These are phyloP conservation scores for Catharus ustulatus DNA, from an alignment of 2,797 vertebrate genomes.

Conservation along the genomic window DNA sequence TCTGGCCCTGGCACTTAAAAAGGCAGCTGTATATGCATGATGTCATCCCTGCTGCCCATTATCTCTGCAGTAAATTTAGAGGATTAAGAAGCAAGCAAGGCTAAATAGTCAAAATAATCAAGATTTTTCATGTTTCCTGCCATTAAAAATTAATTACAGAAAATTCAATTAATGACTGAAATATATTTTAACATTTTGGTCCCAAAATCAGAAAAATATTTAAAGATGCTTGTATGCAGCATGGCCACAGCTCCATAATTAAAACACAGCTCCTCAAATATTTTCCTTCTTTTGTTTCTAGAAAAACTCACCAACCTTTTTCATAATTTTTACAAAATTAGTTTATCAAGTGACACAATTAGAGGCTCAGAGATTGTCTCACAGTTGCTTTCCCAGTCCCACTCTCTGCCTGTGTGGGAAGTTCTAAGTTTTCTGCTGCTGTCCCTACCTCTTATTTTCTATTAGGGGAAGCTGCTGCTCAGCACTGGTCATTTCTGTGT, in stretches of 20 bases:
- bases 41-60: slow-evolving; percentile 86
- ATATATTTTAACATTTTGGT: background rate
- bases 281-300: background rate
- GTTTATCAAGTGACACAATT: background rate
- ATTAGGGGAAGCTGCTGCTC: background rate
- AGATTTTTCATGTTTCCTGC: slow-evolving; percentile 11
- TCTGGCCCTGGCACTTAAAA: slow-evolving; percentile 92
- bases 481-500: background rate
- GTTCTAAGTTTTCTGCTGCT: background rate
- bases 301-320: background rate
- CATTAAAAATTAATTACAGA: background rate
- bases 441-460: background rate
- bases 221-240: background rate
- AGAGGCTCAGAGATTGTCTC: background rate
- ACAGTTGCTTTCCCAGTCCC: background rate
- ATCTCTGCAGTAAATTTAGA: slow-evolving; percentile 86
- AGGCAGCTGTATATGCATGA: slow-evolving; percentile 86
- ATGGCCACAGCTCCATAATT: background rate
- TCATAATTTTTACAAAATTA: background rate
- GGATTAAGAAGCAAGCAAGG: slow-evolving; percentile 78
- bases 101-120: slow-evolving; percentile 71
- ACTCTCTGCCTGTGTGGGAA: background rate
- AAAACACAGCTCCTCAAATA: background rate
- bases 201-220: background rate
- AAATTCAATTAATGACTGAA: slow-evolving; percentile 2